Base-by-base conservation (phyloP, 2,888 invertebrate species). In the Sinopyrophorus schimmeli region DNA sequence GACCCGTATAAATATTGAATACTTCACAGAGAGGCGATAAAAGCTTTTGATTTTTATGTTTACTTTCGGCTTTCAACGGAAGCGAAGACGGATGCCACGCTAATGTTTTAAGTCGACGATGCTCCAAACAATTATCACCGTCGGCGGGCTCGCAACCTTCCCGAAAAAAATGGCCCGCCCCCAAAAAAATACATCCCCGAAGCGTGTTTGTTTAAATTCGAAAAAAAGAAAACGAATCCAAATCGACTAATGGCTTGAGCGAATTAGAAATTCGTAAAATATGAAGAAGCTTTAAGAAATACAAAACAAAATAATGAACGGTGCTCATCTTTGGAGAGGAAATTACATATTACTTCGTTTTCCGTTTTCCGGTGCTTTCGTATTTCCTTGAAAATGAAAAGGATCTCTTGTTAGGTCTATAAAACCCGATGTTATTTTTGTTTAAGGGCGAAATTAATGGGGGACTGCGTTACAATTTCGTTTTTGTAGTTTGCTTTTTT, bases 11-110 rank as follows among this genome's bases (percentile, higher is more conserved):
- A 47, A 47, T 47, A 47, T 40, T 40, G 40, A 38, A 38, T 24
- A 35, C 47, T 47, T 39, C 18, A 15, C 24, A 18, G 20, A 17
- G 9, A 31, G 26, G 31, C 40, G 47, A 47, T 47, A 47, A 47
- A 47, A 47, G 47, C 47, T 47, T 47, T 34, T 38, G 47, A 47
- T 47, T 47, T 40, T 47, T 47, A 37, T 38, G 40, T 47, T 47
- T 46, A 31, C 38, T 18, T 9, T 23, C 16, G 14, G 31, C 32
- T 31, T 40, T 31, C 34, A 26, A 32, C 31, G 31, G 39, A 46
- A 38, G 43, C 17, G 27, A 34, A 17, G 39, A 30, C 30, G 30
- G 30, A 40, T 31, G 23, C 31, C 26, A 11, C 32, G 32, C 12
- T 42, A 42, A 42, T 42, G 42, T 23, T 16, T 11, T 5, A 35